A percentile compares a stretch with the other conserved stretches of the same genome.
phyloP scores from a whole-genome alignment of 2,888 invertebrate species.

The Strigamia transsilvanica region DNA sequence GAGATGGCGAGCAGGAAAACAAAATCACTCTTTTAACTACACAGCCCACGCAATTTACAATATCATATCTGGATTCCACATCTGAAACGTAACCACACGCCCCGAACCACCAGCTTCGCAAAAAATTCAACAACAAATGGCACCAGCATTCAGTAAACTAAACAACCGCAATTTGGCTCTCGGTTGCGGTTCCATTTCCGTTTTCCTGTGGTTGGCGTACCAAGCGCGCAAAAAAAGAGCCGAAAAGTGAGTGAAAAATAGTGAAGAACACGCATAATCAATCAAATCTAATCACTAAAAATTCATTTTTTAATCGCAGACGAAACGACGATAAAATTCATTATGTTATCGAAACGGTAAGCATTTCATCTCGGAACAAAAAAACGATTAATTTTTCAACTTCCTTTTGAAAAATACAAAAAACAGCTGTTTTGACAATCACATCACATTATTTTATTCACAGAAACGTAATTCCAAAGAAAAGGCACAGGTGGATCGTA shows the following conservation, averaged over 20 bases:
- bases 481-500: slow-evolving; percentile 52
- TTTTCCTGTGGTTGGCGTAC: slow-evolving; percentile 51
- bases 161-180: slow-evolving; percentile 46
- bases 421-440: not conserved
- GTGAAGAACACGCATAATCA: not conserved
- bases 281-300: not conserved
- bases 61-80: not conserved
- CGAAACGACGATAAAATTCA: slow-evolving; percentile 8
- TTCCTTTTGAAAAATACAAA: not conserved
- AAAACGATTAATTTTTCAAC: not conserved
- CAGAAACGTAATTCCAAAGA: slow-evolving; percentile 54
- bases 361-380: too few species aligned
- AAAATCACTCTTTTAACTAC: not conserved
- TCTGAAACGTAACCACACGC: not conserved
- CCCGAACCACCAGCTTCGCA: not conserved
- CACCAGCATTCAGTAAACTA: slow-evolving; percentile 54
- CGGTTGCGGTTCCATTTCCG: slow-evolving; percentile 48
- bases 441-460: slow-evolving; percentile 21
- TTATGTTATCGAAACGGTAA: not conserved
- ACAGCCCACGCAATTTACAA: not conserved
- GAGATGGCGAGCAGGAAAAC: not conserved
- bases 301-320: not conserved
- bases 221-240: not conserved
- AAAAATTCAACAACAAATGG: slow-evolving; percentile 39
- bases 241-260: not conserved